Base-by-base conservation (phyloP, 2,797 vertebrate genomes). In the Sparidentex hasta region DNA sequence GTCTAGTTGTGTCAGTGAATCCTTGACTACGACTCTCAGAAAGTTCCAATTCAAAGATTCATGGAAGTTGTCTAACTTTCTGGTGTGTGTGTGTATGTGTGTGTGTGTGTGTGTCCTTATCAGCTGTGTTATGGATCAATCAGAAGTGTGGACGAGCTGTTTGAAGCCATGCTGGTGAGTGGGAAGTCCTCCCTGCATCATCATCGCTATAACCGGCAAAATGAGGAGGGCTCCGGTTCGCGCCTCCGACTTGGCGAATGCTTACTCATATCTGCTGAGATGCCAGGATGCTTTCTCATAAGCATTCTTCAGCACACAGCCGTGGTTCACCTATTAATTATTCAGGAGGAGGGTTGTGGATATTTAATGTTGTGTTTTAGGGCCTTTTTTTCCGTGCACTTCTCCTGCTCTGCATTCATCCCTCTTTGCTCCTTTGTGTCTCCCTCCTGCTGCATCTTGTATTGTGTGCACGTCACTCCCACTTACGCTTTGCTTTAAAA, bases 311-410 rank as follows among this genome's bases (percentile, higher is more conserved):
- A 88, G 85, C 73, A 74, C 83, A 72, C 77, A 76, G 77, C 85
- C 76, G 41, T 51, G 69, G 75, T 78, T 87, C 71, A 59, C 48
- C 48, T 63, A 92, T 95, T 91, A 94, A 94, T 94, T 92, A 95
- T 95, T 90, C 78, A 94, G 51, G 29, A 80, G 65, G 76, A 81
- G 73, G 75, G 77, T 83, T 90, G 85, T 93, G 73, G 93, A 93
- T 94, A 92, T 95, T 94, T 94, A 93, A 94, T 94, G 92, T 85
- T 74, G 78, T 80, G 84, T 92, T 93, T 83, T 88, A 71, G 72
- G 63, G 65, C 51, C 57, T 83, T 84, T 74, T 64, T 75, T 67
- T 43, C 44, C 38, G 47, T 71, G 63, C 75, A 71, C 68, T 78
- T 75, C 71, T 73, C 59, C 63, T 52, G 57, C 71, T 69, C 55